Percentiles rank a stretch among this genome's conserved stretches.
These are phyloP conservation scores for Darevskia nairensis DNA, from an alignment of 2,797 vertebrate species.

Conservation along the genomic window DNA sequence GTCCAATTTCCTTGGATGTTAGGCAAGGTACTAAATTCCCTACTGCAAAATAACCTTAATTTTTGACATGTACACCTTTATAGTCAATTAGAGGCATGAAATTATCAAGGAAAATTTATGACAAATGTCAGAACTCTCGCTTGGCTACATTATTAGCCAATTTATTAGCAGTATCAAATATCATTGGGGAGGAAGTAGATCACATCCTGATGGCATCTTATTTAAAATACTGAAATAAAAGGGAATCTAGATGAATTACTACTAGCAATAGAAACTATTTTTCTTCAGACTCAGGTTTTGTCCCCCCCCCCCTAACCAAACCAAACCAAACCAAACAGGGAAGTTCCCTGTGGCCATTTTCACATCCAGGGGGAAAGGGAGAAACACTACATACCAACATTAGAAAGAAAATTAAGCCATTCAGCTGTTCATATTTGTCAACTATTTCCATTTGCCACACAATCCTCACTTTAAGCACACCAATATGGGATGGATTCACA, in stretches of 20 bases:
- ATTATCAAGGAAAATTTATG: conserved; percentile 43
- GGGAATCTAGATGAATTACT: neutral
- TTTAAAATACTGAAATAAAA: conserved; percentile 38
- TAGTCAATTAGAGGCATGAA: conserved; percentile 42
- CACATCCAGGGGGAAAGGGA: conserved; percentile 1
- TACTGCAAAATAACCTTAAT: conserved; percentile 10
- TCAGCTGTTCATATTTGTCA: neutral
- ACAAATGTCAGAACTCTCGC: conserved; percentile 34
- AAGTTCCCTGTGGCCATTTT: neutral
- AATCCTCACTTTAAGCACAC: neutral
- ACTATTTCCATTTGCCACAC: neutral
- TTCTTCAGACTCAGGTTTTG: neutral
- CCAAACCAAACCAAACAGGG: neutral
- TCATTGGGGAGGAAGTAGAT: neutral
- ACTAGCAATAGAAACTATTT: neutral
- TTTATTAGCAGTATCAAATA: conserved; percentile 28
- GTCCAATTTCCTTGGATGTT: conserved; percentile 33
- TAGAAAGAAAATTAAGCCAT: neutral
- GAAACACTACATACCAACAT: neutral
- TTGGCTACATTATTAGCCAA: conserved; percentile 34
- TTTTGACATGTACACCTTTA: conserved; percentile 33
- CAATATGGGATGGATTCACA: neutral
- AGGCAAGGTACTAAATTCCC: conserved; percentile 35
- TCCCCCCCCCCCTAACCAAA: neutral
- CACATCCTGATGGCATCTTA: conserved; percentile 18